Evolutionary conservation across 2,113 vertebrate genomes (phyloP), one percentile per base, ranked within the genome.

Genomic region (Oncorhynchus masou): DNA sequence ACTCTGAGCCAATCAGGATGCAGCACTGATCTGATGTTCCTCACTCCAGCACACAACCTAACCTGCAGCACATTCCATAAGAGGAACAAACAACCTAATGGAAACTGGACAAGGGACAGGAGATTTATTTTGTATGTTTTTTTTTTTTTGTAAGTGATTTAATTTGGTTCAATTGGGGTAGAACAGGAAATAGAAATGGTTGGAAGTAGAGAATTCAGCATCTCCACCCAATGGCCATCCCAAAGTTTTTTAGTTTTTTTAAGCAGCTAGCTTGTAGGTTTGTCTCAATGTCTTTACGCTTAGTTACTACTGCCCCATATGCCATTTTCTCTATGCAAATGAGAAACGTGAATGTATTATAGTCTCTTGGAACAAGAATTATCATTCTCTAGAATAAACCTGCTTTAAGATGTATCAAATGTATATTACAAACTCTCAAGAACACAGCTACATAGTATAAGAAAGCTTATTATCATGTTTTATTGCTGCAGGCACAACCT

Each of bases 271-370:
- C 59, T 62, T 62, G 59, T 62, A 27, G 7, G 24, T 66, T 27
- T 27, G 15, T 31, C 27, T 31, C 22, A 29, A 67, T 67, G 65
- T 29, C 24, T 29, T 12, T 29, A 15, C 9, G 25, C 25, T 54
- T 16, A 16, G 5, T 19, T 54, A 54, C 16, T 54, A 16, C 16
- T 15, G 51, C 13, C 51, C 51, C 51, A 16, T 19, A 54, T 69
- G 25, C 59, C 25, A 27, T 29, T 70, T 79, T 71, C 68, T 71
- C 57, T 64, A 31, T 62, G 20, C 25, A 51, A 66, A 20, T 20
- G 6, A 62, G 48, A 48, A 70, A 54, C 27, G 0, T 69, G 74
- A 79, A 81, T 77, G 72, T 77, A 68, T 34, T n/a, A 62, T 62
- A 62, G n/a, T 20, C 59, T n/a, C 59, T 62, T 20, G 8, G n/a